A percentile compares a stretch with the other conserved stretches of the same genome.
Evolutionary conservation across 64 coral and sea anemone species (phyloP).

Genomic region (Actinia tenebrosa): DNA sequence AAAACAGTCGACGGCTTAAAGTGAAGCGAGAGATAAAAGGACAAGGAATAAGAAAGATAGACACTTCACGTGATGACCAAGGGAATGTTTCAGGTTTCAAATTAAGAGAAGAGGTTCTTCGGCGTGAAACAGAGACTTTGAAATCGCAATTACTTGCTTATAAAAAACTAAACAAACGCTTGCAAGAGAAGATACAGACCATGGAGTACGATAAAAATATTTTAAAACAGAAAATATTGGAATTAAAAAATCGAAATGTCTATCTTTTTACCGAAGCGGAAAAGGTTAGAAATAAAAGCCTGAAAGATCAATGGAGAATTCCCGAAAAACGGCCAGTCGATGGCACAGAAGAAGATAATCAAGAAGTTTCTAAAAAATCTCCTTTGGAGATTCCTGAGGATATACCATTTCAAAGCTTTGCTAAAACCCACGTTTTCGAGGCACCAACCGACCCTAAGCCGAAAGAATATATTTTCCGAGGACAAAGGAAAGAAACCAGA

Average conservation of each 20-base stretch:
- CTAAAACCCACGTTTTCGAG: conserved; percentile 77
- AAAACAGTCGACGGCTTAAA: neutral
- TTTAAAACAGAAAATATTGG: conserved; percentile 29
- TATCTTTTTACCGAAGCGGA: neutral
- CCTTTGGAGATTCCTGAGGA: conserved; percentile 54
- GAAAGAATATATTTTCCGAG: conserved; percentile 72
- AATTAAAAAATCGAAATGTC: neutral
- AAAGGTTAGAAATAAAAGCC: neutral
- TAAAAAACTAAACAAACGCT: conserved; percentile 20
- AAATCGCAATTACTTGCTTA: conserved; percentile 45
- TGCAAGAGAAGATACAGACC: conserved; percentile 48
- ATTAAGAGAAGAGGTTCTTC: conserved; percentile 6
- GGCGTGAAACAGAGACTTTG: conserved; percentile 46
- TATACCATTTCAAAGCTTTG: conserved; percentile 62
- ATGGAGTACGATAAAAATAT: conserved; percentile 26
- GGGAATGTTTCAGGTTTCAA: neutral
- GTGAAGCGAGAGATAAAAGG: neutral
- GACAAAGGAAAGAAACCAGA: conserved; percentile 38
- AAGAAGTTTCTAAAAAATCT: neutral
- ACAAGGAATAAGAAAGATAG: neutral
- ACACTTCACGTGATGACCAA: neutral
- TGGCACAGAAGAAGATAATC: neutral
- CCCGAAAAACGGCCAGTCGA: conserved; percentile 36
- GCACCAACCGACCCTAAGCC: conserved; percentile 24
- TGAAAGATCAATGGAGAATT: neutral